phyloP scores from a whole-genome alignment of 2,888 invertebrate species.

The Drosophila hamatofila region DNA sequence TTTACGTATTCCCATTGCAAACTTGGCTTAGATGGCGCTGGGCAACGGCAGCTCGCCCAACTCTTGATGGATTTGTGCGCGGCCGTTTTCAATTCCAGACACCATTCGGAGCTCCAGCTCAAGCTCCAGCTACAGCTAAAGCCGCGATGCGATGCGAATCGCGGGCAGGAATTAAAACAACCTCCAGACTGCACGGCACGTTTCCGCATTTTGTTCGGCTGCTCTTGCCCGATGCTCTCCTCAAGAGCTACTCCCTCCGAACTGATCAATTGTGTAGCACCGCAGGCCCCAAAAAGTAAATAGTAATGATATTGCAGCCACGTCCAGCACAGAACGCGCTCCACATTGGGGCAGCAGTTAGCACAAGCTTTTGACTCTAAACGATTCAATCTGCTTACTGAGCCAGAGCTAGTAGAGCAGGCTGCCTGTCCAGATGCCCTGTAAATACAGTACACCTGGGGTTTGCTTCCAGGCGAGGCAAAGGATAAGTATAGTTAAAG shows the following conservation, averaged over 20 bases:
- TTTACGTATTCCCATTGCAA: constrained; percentile 2
- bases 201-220: constrained; percentile 73
- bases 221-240: constrained; percentile 7
- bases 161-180: constrained; percentile 54
- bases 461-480: not conserved
- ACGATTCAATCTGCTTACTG: constrained; percentile 69
- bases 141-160: constrained; percentile 60
- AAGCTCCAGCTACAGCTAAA: constrained; percentile 9
- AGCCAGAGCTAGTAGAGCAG: constrained; percentile 6
- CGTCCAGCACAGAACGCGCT: constrained; percentile 44
- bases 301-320: constrained; percentile 65
- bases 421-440: not conserved
- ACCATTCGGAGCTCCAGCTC: constrained; percentile 29
- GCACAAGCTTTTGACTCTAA: constrained; percentile 60
- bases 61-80: constrained; percentile 79
- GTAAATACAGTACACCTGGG: not conserved
- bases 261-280: constrained; percentile 64
- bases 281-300: constrained; percentile 67
- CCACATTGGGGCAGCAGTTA: constrained; percentile 51
- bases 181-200: constrained; percentile 60
- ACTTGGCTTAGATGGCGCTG: constrained; percentile 69
- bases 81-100: constrained; percentile 40
- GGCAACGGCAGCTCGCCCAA: constrained; percentile 29
- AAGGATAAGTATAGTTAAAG: not conserved
- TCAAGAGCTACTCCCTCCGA: not conserved